phyloP scores from a whole-genome alignment of 2,888 invertebrate species.

The Netelia inedita region DNA sequence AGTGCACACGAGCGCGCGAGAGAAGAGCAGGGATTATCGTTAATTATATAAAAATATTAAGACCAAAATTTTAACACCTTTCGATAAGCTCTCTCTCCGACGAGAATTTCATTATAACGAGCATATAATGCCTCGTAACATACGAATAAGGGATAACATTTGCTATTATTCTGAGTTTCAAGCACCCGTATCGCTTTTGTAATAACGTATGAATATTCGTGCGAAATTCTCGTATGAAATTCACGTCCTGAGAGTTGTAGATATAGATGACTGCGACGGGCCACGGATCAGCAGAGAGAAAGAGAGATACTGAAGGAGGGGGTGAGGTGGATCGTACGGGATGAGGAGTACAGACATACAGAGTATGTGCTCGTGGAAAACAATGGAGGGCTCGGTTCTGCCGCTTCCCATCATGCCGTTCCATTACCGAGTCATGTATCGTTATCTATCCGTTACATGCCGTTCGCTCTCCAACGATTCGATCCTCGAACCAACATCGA shows the following conservation, averaged over 20 bases:
- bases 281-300: conserved; percentile 27
- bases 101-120: neutral
- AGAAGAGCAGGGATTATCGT: neutral
- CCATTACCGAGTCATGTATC: conserved; percentile 67
- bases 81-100: neutral
- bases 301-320: conserved; percentile 23
- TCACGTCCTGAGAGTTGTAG: conserved; percentile 33
- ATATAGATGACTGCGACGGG: conserved; percentile 16
- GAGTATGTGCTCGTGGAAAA: conserved; percentile 43
- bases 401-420: conserved; percentile 62
- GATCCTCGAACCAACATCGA: conserved; percentile 40
- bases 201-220: conserved; percentile 64
- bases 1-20: neutral
- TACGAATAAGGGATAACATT: neutral
- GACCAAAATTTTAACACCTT: neutral
- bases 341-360: conserved; percentile 48
- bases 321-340: conserved; percentile 31
- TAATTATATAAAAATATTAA: neutral
- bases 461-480: conserved; percentile 65
- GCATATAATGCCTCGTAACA: neutral
- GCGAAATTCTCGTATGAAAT: conserved; percentile 57
- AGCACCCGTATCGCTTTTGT: conserved; percentile 30
- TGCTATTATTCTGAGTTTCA: conserved; percentile 7
- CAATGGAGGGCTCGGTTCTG: conserved; percentile 55
- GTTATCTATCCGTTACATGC: conserved; percentile 68